Evolutionary conservation across 2,888 invertebrate genomes (phyloP), one percentile per base, ranked within the genome.

Genomic region (Steinernema scapterisci): DNA sequence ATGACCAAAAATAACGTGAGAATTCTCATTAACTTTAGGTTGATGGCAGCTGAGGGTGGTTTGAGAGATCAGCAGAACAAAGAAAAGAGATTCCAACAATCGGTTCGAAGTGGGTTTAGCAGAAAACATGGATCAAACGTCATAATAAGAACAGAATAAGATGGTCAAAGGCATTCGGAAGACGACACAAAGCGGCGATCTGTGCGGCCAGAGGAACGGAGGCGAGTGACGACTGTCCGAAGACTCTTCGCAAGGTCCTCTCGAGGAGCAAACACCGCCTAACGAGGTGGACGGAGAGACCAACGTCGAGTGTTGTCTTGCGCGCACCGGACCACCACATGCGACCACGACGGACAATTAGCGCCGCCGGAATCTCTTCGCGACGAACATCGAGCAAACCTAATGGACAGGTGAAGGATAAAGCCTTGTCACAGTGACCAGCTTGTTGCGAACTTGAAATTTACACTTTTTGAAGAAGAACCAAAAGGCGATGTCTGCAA

Each of bases 1-100:
- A 70, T 79, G 79, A 23, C 81, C 81, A 75, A 85, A 85, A 0
- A 91, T 91, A 71, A 95, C 93, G 73, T 92, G 91, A 0, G 95
- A 95, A 75, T 93, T 91, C 19, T 92, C 91, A 38, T 85, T 84
- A 0, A 86, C 84, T 56, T 78, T 81, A 13, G 86, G 86, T 72
- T 85, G 85, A 3, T 79, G 75, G 52, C 86, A 85, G 44, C 73
- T 75, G 16, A 75, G 16, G 16, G 1, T 6, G n/a, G 7, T 16
- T 21, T 16, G 7, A 31, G 25, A 27, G 63, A 31, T 63, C 63
- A 31, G 31, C 63, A 19, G 13, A n/a, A 48, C 3, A 31, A 31
- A 25, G 27, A 27, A 31, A 38, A 31, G 27, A 31, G 5, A 38
- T 6, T 38, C 3, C 5, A 38, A 9, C 5, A 38, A 38, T 6